phyloP scores from a whole-genome alignment of 2,797 vertebrate species.

The Gastrophryne carolinensis region DNA sequence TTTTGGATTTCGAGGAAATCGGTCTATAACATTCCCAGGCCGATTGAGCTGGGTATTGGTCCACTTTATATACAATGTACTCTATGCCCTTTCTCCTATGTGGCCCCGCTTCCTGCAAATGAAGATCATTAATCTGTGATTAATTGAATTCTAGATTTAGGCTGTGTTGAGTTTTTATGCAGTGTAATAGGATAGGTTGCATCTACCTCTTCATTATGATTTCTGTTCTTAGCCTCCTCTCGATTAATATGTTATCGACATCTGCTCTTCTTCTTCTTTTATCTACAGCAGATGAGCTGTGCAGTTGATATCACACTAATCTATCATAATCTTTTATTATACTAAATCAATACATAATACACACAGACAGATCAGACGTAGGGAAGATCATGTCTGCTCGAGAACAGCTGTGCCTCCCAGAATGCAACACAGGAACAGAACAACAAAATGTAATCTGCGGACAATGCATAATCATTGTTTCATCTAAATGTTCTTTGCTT shows the following conservation, averaged over 20 bases:
- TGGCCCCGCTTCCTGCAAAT: no score
- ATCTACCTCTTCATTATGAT: not conserved
- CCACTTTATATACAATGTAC: no score
- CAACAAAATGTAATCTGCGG: conserved; percentile 4
- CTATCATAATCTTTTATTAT: conserved; percentile 42
- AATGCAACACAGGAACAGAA: not conserved
- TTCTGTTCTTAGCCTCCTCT: not conserved
- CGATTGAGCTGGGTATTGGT: no score
- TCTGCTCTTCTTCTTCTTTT: conserved; percentile 12
- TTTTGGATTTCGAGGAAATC: no score
- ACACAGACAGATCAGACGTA: conserved; percentile 29
- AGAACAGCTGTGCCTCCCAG: conserved; percentile 31
- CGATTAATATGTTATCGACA: conserved; percentile 19
- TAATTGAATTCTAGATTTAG: no score
- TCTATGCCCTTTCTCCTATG: no score
- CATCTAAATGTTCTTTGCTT: no score
- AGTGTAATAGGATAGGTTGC: no score
- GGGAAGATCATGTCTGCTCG: conserved; percentile 19
- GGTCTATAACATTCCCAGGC: no score
- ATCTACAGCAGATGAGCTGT: conserved; percentile 17
- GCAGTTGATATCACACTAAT: conserved; percentile 37
- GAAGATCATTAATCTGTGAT: no score
- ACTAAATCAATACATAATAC: conserved; percentile 38
- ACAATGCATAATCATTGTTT: conserved; percentile 24
- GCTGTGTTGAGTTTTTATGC: no score